These are phyloP conservation scores for Andrena trimmerana DNA, from an alignment of 2,888 invertebrate genomes.

Conservation along the genomic window DNA sequence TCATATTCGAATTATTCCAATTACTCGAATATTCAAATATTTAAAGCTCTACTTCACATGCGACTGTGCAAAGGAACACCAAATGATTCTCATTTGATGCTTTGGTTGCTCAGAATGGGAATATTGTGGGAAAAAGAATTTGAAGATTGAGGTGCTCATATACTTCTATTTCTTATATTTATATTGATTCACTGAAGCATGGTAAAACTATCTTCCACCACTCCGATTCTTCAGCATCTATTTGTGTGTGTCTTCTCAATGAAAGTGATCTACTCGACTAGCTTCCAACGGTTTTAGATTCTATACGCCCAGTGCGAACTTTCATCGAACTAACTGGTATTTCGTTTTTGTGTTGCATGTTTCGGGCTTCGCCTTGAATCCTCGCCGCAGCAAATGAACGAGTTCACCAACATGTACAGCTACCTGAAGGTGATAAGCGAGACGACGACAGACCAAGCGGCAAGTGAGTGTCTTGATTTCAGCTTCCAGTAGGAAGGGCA, in stretches of 20 bases:
- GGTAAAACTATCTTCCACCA: too few species aligned
- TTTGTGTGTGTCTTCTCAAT: not conserved
- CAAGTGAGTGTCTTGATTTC: constrained; percentile 50
- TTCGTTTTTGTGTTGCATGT: constrained; percentile 77
- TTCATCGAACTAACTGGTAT: constrained; percentile 61
- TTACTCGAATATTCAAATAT: too few species aligned
- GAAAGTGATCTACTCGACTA: not conserved
- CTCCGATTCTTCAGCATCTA: too few species aligned
- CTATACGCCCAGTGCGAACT: not conserved
- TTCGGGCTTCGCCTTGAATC: constrained; percentile 68
- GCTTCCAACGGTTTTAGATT: not conserved
- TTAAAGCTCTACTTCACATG: too few species aligned
- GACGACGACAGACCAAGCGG: constrained; percentile 74
- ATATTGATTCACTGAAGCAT: too few species aligned
- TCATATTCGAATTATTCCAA: too few species aligned
- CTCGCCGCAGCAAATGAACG: constrained; percentile 92
- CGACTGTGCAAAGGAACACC: too few species aligned
- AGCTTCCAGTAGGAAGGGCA: not conserved
- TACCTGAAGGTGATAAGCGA: constrained; percentile 93
- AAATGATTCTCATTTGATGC: too few species aligned
- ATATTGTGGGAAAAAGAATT: too few species aligned
- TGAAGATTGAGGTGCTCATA: too few species aligned
- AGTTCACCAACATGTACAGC: constrained; percentile 94
- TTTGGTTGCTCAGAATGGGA: too few species aligned
- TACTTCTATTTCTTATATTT: too few species aligned